These are phyloP conservation scores for Temnothorax longispinosus DNA, from an alignment of 1,140 invertebrate genomes.

Conservation along the genomic window DNA sequence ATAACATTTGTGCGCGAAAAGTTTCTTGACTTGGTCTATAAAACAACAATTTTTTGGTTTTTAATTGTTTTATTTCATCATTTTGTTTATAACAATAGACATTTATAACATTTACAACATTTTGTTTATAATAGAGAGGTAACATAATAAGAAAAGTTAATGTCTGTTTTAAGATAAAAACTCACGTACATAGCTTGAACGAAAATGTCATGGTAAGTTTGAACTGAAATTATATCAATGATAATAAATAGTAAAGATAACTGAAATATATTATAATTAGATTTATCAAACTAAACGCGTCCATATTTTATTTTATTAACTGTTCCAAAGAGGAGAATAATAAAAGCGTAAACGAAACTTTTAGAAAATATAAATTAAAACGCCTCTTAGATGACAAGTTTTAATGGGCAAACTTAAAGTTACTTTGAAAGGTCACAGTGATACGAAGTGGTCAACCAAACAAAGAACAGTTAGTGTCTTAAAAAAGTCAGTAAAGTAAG, in stretches of 20 bases:
- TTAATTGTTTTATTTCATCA: background rate
- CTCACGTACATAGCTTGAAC: background rate
- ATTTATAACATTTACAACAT: background rate
- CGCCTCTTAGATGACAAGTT: too few species aligned
- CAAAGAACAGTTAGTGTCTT: too few species aligned
- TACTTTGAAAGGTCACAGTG: too few species aligned
- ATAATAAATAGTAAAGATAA: background rate
- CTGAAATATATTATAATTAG: background rate
- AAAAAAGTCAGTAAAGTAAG: too few species aligned
- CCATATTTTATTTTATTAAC: background rate
- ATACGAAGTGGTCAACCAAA: too few species aligned
- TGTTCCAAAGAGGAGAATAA: background rate
- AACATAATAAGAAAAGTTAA: background rate
- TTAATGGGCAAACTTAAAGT: too few species aligned
- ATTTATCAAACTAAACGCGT: background rate
- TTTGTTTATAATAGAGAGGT: background rate
- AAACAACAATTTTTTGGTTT: background rate
- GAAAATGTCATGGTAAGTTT: slow-evolving; percentile 20
- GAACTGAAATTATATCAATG: background rate
- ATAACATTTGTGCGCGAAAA: background rate
- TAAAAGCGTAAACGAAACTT: too few species aligned
- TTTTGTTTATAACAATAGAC: background rate
- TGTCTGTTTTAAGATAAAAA: background rate
- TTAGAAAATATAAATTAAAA: too few species aligned
- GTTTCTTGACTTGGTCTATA: background rate